Percentiles rank a stretch among this genome's conserved stretches.
Conservation (phyloP, 2,113 vertebrate species). For the Nansenia antarctica region DNA sequence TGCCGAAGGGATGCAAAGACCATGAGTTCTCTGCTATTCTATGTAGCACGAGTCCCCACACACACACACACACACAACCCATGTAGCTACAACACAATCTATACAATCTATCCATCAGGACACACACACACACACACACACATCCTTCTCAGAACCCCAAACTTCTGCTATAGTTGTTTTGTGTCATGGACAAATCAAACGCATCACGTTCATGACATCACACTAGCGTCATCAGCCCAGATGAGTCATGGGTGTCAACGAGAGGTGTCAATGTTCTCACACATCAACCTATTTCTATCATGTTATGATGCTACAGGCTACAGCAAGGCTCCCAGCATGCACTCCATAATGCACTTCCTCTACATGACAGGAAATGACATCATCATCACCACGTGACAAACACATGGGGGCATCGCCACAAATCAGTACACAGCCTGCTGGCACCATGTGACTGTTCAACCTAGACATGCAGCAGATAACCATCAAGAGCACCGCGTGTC, state of each 20-base stretch:
- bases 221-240: not conserved
- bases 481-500: no score
- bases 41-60: no score
- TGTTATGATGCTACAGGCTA: not conserved
- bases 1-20: not conserved
- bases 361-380: constrained; percentile 5
- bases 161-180: not conserved
- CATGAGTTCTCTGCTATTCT: not conserved
- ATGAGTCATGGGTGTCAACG: not conserved
- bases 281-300: not conserved
- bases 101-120: not conserved
- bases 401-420: not conserved
- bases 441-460: no score
- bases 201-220: not conserved
- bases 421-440: not conserved
- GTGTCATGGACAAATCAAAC: not conserved
- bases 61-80: not conserved
- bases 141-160: not conserved
- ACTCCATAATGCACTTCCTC: not conserved
- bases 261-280: not conserved
- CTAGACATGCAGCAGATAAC: no score
- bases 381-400: not conserved
- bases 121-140: constrained; percentile 3
- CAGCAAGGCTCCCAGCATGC: not conserved
- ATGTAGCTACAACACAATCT: not conserved